phyloP scores from a whole-genome alignment of 1,140 invertebrate species.

The Drosophila varians region DNA sequence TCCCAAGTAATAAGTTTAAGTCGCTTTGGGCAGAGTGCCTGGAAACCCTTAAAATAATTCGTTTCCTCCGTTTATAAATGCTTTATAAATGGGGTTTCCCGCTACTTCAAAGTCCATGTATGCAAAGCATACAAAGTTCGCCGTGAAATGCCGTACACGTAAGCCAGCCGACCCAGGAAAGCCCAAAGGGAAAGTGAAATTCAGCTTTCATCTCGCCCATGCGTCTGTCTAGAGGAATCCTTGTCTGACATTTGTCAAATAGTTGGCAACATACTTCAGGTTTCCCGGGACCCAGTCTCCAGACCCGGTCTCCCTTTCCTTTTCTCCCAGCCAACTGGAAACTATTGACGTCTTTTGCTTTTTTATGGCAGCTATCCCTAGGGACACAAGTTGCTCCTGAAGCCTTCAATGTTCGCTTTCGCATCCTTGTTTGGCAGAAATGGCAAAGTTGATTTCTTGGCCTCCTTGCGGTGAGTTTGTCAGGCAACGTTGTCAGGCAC shows the following conservation, averaged over 20 bases:
- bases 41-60: background rate
- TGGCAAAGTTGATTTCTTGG: constrained; percentile 41
- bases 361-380: constrained; percentile 28
- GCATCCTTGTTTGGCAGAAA: constrained; percentile 20
- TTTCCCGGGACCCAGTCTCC: background rate
- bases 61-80: background rate
- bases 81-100: background rate
- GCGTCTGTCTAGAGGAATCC: constrained; percentile 19
- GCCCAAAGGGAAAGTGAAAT: constrained; percentile 4
- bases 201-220: constrained; percentile 20
- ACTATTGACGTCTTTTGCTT: constrained; percentile 52
- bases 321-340: constrained; percentile 13
- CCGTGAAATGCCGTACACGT: constrained; percentile 9
- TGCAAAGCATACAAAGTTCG: constrained; percentile 1
- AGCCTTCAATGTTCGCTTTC: background rate
- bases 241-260: constrained; percentile 54
- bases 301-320: background rate
- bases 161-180: constrained; percentile 3
- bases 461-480: constrained; percentile 14
- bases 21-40: background rate
- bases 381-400: constrained; percentile 27
- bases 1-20: background rate
- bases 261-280: constrained; percentile 38
- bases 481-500: constrained; percentile 37
- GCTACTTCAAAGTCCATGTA: background rate